A percentile compares a stretch with the other conserved stretches of the same genome.
These are phyloP conservation scores for Cyphomyrus discorhynchus DNA, from an alignment of 2,113 vertebrate species.

Conservation along the genomic window DNA sequence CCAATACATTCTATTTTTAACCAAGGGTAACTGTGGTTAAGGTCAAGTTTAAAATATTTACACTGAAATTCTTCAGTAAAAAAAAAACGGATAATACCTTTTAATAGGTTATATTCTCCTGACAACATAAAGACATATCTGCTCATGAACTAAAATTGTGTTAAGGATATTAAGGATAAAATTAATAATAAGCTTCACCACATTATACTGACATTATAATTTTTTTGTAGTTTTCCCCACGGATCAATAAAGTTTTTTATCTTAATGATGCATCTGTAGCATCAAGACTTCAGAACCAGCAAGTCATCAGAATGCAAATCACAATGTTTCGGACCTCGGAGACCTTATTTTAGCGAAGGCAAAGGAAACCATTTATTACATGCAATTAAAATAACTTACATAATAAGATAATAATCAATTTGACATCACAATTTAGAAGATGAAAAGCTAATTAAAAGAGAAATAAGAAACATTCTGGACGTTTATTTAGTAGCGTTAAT, in stretches of 20 bases:
- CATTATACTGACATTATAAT: neutral
- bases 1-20: neutral
- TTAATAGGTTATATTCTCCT: neutral
- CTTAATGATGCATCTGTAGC: neutral
- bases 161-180: neutral
- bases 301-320: slow-evolving; percentile 4
- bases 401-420: neutral
- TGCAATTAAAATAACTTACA: neutral
- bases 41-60: neutral
- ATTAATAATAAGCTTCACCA: neutral
- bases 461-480: neutral
- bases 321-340: neutral
- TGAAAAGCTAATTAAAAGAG: neutral
- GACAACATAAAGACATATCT: neutral
- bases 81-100: neutral
- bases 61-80: neutral
- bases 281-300: neutral
- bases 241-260: neutral
- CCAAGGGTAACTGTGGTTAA: neutral
- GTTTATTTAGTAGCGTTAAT: neutral
- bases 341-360: neutral
- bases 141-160: neutral
- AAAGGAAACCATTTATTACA: neutral
- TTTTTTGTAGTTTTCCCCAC: neutral
- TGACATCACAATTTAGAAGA: neutral